phyloP scores from a whole-genome alignment of 2,113 vertebrate species.

The Lota lota region DNA sequence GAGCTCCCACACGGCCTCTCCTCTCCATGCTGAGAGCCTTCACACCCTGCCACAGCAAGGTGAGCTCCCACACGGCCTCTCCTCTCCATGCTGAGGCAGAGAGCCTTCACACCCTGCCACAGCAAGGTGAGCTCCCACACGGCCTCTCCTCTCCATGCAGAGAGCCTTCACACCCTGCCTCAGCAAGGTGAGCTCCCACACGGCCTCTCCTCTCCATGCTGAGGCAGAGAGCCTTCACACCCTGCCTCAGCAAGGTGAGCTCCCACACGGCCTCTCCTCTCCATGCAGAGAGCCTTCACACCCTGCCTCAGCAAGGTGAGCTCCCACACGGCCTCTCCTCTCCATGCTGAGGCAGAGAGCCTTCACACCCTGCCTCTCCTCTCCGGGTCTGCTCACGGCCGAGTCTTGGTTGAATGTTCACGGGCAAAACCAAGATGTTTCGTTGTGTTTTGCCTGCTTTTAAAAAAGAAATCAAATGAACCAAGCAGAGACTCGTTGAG shows the following conservation, averaged over 20 bases:
- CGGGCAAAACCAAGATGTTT: no score
- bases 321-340: no score
- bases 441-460: no score
- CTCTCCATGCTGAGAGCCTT: slow-evolving; percentile 85
- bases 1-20: no score
- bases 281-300: slow-evolving; percentile 80
- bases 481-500: no score
- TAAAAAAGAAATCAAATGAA: no score
- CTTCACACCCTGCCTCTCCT: slow-evolving; percentile 86
- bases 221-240: slow-evolving; percentile 77
- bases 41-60: slow-evolving; percentile 85
- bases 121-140: no score
- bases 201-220: slow-evolving; percentile 86
- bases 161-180: slow-evolving; percentile 84
- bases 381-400: no score
- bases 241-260: slow-evolving; percentile 90
- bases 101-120: slow-evolving; percentile 83
- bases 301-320: slow-evolving; percentile 89
- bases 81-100: slow-evolving; percentile 84
- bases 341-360: slow-evolving; percentile 82
- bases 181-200: no score
- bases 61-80: no score
- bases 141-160: slow-evolving; percentile 83
- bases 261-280: no score
- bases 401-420: no score